Conservation (phyloP, 2,113 vertebrate genomes). For the Psilopsiagon aymara region DNA sequence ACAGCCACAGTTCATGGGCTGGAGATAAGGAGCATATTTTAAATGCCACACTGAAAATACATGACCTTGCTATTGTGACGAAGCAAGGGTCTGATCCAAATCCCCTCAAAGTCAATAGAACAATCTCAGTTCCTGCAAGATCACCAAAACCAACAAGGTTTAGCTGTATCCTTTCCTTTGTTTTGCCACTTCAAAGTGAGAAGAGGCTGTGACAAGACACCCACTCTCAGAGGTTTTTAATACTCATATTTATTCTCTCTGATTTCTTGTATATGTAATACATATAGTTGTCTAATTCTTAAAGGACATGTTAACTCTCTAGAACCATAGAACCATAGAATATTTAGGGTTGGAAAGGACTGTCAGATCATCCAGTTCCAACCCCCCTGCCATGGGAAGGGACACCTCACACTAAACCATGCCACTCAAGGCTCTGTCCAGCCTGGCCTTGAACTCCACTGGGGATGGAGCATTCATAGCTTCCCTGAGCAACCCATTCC, state of each 20-base stretch:
- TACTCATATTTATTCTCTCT: not conserved
- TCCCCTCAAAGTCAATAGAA: not conserved
- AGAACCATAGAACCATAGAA: not conserved
- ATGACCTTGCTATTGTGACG: not conserved
- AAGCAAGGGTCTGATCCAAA: not conserved
- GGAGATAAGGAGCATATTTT: not conserved
- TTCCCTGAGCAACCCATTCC: no score
- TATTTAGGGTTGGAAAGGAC: no score
- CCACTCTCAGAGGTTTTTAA: not conserved
- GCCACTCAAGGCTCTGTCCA: no score
- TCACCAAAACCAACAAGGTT: not conserved
- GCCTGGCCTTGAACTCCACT: no score
- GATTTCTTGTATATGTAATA: not conserved
- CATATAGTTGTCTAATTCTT: not conserved
- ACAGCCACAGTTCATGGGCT: not conserved
- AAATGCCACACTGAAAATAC: constrained; percentile 17
- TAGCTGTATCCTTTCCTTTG: not conserved
- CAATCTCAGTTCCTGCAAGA: not conserved
- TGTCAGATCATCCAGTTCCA: no score
- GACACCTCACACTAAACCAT: no score
- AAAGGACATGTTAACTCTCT: not conserved
- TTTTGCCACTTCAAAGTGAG: not conserved
- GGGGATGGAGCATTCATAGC: no score
- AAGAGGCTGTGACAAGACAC: not conserved
- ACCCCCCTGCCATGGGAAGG: no score